Base-by-base conservation (phyloP, 1,140 invertebrate species). In the Meteorus sp. region DNA sequence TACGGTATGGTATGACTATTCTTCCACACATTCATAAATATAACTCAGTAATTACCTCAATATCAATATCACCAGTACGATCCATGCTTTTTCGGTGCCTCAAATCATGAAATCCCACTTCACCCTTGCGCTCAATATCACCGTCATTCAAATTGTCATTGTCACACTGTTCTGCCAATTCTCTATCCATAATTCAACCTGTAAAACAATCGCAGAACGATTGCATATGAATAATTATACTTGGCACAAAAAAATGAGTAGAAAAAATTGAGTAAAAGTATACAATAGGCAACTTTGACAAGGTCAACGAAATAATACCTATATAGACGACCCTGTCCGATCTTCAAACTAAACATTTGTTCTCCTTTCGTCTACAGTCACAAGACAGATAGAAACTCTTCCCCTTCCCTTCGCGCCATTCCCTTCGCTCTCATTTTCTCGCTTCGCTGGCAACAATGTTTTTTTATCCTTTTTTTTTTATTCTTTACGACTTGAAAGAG, bases 81-180 rank as follows among this genome's bases (percentile, higher is more conserved):
- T 58, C 69, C 69, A 67, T 67, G 17, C 60, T 65, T 47, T 60
- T 64, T 41, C 67, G 69, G 56, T 63, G 64, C 2, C 59, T 59
- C 52, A 72, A 50, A 56, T 56, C 66, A 50, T 65, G 62, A 62
- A 70, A 70, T 62, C 70, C 67, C 9, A 60, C 60, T 13, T 50
- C 62, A 43, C 66, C 33, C 33, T 58, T 63, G 22, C 64, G 62
- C 52, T 72, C 70, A 13, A 52, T n/a, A 23, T 71, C 69, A 39
- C 62, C 60, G 11, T 72, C 69, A 37, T 70, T 64, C 25, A 71
- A 45, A 45, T 57, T 60, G n/a, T 70, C 69, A 13, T 19, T 25
- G 7, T 72, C 67, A 27, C 60, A 57, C 22, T 52, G 27, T 25
- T 52, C 48, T 4, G 35, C 13, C 39, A 62, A 60, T 44, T 72